Conservation (phyloP, 2,113 vertebrate genomes). For the Cichladusa arquata region DNA sequence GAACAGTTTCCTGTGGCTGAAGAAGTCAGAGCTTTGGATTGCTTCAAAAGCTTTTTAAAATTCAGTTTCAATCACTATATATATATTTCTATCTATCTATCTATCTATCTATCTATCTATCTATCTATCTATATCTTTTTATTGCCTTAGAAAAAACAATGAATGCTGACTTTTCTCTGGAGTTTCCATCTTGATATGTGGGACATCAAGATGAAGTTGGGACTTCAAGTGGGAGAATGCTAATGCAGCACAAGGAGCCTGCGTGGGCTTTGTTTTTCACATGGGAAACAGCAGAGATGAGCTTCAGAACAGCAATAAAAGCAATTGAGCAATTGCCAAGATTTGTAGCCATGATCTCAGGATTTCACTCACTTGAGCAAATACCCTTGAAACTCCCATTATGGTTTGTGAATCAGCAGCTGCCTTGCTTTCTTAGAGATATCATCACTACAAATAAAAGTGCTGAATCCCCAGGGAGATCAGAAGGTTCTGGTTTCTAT, state of each 20-base stretch:
- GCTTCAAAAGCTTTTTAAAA: neutral
- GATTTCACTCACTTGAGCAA: conserved; percentile 19
- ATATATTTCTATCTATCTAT: no score
- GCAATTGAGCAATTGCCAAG: conserved; percentile 22
- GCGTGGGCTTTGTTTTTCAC: conserved; percentile 34
- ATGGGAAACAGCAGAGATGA: neutral
- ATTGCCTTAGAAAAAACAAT: neutral
- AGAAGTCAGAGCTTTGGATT: neutral
- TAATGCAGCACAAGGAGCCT: neutral
- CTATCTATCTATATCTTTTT: neutral
- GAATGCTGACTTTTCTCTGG: neutral
- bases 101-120: neutral
- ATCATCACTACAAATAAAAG: conserved; percentile 33
- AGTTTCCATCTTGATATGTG: neutral
- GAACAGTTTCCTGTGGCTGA: neutral
- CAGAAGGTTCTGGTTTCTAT: conserved; percentile 10
- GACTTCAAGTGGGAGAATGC: neutral
- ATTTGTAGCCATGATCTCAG: neutral
- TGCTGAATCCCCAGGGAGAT: neutral
- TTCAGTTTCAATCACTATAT: neutral
- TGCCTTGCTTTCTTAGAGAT: conserved; percentile 32
- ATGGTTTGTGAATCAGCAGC: conserved; percentile 31
- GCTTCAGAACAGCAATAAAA: conserved; percentile 33
- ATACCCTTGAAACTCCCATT: conserved; percentile 36
- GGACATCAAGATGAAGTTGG: neutral